Conservation (phyloP, 2,797 vertebrate genomes). For the Schizothorax lantsangensis region DNA sequence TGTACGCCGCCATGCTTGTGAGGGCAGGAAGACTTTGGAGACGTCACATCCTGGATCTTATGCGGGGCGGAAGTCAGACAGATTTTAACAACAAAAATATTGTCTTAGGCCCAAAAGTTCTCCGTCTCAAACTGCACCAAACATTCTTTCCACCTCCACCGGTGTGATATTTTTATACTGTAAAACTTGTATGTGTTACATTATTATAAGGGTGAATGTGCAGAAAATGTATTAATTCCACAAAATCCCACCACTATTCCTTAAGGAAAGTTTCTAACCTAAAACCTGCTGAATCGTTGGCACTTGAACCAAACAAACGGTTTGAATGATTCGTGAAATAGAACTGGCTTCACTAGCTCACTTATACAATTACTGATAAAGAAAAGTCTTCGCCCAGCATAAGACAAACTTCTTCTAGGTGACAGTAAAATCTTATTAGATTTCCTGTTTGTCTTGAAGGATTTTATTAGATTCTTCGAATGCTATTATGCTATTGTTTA, state of each 20-base stretch:
- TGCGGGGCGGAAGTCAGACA: constrained; percentile 7
- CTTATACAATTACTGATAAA: no score
- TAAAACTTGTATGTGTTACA: no score
- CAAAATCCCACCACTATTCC: neutral
- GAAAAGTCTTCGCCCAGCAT: no score
- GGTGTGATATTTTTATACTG: no score
- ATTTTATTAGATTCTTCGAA: neutral
- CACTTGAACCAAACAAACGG: neutral
- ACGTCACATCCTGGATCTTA: constrained; percentile 15
- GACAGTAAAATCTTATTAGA: neutral
- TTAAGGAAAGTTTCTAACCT: neutral
- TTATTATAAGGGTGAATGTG: no score
- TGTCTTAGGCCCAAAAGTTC: no score
- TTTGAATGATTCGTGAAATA: neutral
- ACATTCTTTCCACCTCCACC: no score
- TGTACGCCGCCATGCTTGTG: constrained; percentile 79
- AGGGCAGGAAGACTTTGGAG: neutral
- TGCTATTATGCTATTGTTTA: neutral
- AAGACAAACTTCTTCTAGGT: no score
- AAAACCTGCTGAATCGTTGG: neutral
- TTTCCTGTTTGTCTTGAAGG: neutral
- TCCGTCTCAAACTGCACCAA: no score
- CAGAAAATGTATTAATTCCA: no score
- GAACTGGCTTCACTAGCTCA: no score
- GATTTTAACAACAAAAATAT: no score